These are phyloP conservation scores for Proctacanthus coquilletti DNA, from an alignment of 1,140 invertebrate genomes.

Conservation along the genomic window DNA sequence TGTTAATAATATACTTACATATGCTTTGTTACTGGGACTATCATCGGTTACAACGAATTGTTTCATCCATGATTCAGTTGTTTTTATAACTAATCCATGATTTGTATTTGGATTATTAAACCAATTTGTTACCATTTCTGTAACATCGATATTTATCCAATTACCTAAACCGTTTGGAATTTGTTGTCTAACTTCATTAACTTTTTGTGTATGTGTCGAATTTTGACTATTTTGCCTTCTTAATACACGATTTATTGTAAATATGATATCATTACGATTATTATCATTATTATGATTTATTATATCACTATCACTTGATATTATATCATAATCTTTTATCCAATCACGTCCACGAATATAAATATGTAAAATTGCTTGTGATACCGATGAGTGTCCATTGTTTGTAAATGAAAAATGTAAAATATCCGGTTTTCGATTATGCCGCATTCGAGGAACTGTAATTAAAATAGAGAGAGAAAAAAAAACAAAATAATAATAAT, in stretches of 20 bases:
- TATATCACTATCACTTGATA: conserved; percentile 1
- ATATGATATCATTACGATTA: conserved; percentile 6
- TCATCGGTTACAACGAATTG: conserved; percentile 20
- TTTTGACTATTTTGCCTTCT: conserved; percentile 12
- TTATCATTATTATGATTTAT: neutral
- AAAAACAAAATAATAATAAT: neutral
- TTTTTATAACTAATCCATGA: conserved; percentile 56
- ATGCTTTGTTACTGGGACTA: conserved; percentile 11
- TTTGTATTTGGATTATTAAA: conserved; percentile 53
- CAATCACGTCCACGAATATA: conserved; percentile 20
- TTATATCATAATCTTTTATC: conserved; percentile 13
- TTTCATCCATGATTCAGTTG: conserved; percentile 37
- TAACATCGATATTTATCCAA: conserved; percentile 60
- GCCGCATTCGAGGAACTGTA: conserved; percentile 11
- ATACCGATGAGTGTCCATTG: conserved; percentile 13
- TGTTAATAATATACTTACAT: conserved; percentile 13
- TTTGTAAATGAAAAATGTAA: conserved; percentile 16
- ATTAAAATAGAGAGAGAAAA: neutral
- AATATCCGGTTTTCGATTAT: conserved; percentile 13
- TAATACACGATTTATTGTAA: conserved; percentile 13
- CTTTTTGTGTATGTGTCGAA: conserved; percentile 16
- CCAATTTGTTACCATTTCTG: conserved; percentile 60
- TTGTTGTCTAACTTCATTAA: conserved; percentile 16
- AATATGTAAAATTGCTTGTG: conserved; percentile 17
- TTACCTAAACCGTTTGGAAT: conserved; percentile 36